Base-by-base conservation (phyloP, 1,140 invertebrate genomes). In the Diachasmimorpha longicaudata region DNA sequence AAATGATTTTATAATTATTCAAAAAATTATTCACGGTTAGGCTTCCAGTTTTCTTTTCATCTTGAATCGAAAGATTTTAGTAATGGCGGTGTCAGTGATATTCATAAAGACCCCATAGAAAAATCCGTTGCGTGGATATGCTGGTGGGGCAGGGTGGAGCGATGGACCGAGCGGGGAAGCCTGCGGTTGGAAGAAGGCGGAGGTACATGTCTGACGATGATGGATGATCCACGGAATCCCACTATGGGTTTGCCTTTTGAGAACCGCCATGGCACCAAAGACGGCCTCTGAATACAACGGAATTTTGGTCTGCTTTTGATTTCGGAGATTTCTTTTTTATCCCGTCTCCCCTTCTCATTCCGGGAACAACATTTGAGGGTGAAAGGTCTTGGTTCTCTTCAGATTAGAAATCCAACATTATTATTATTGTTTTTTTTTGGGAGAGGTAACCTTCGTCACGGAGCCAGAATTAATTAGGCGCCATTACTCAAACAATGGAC, bases 141-240 rank as follows among this genome's bases (percentile, higher is more conserved):
- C 55, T 72, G 74, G 68, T 44, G 72, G 19, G 63, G 73, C 39
- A 74, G 70, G 68, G 68, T 76, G 74, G 78, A 74, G 52, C 73
- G 69, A 78, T 70, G 73, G 70, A 76, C 74, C 69, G 73, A 76
- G 75, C 72, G 68, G 75, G 77, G 21, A 70, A 77, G 74, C 73
- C 66, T 71, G 67, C n/a, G 79, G 74, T 75, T 39, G 25, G 76
- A 78, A 78, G 75, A 78, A 76, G 77, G 78, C 77, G 80, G 81
- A 84, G 82, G 81, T 78, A 86, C 77, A 77, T 77, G 79, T 74
- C 72, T 85, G 85, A 86, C 84, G 84, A 87, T 87, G 86, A 87
- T 85, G 83, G 79, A 87, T 87, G 82, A 81, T 81, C 82, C 81
- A 83, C 78, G 80, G 83, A 86, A 86, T 84, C 82, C 79, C 80